A percentile compares a stretch with the other conserved stretches of the same genome.
phyloP scores from a whole-genome alignment of 2,797 vertebrate genomes.

The Tarsius wallacei region DNA sequence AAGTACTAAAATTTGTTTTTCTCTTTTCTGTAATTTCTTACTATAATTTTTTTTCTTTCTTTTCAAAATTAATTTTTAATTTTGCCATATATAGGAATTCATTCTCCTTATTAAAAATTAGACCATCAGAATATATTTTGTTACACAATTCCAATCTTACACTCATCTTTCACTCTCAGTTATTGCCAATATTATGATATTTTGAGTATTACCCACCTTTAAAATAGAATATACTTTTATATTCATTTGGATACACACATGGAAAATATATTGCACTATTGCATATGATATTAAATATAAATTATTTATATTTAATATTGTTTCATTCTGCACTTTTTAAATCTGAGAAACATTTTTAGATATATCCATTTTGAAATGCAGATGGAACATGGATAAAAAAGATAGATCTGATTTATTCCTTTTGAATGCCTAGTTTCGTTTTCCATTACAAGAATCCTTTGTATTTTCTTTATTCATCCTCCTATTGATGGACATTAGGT shows the following conservation, averaged over 20 bases:
- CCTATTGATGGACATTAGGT: background rate
- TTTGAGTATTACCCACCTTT: background rate
- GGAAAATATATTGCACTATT: background rate
- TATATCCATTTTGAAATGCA: background rate
- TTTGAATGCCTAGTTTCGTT: background rate
- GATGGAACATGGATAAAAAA: background rate
- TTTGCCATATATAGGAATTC: background rate
- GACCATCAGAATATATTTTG: background rate
- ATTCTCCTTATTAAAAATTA: background rate
- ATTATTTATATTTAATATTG: background rate
- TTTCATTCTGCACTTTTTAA: background rate
- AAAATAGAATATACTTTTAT: background rate
- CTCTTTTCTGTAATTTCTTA: background rate
- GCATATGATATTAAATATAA: background rate
- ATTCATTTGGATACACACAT: background rate
- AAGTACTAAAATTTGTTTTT: background rate
- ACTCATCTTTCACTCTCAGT: background rate
- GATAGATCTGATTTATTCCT: background rate
- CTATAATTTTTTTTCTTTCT: background rate
- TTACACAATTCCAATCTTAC: too few relatives aligned
- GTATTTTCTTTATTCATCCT: background rate
- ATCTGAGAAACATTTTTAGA: background rate
- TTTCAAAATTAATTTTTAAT: conserved; percentile 47
- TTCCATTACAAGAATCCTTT: background rate
- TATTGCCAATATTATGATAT: background rate